Percentiles rank a stretch among this genome's conserved stretches.
Conservation (phyloP, 2,888 invertebrate genomes). For the Hydraecia micacea region DNA sequence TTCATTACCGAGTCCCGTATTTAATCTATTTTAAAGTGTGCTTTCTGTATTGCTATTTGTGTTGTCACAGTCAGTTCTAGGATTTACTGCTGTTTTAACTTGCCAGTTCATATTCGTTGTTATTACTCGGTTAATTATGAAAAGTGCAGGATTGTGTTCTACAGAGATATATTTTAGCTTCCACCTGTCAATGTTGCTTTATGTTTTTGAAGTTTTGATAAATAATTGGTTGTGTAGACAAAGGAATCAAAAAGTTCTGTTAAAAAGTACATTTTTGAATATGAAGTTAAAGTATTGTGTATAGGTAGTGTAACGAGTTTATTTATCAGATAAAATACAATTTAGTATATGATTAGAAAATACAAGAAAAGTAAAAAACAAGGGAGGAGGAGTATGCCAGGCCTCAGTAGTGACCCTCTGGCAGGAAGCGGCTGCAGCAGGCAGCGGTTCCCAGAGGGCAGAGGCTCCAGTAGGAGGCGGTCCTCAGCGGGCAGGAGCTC, state of each 20-base stretch:
- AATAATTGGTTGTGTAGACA: background rate
- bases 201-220: background rate
- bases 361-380: too few species aligned
- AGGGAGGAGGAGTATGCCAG: too few species aligned
- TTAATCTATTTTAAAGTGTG: background rate
- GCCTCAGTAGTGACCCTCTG: too few species aligned
- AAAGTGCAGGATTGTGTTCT: slow-evolving; percentile 37
- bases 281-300: too few species aligned
- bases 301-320: too few species aligned
- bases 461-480: too few species aligned
- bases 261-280: background rate
- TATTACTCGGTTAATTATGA: slow-evolving; percentile 55
- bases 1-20: background rate
- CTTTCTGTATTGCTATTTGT: slow-evolving; percentile 27
- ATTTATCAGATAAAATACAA: too few species aligned
- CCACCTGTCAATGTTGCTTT: background rate
- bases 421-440: too few species aligned
- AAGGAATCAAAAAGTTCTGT: background rate
- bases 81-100: slow-evolving; percentile 52
- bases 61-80: slow-evolving; percentile 23
- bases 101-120: slow-evolving; percentile 50
- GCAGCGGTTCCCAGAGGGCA: too few species aligned
- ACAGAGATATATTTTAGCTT: slow-evolving; percentile 11
- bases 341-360: too few species aligned
- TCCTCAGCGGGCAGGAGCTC: too few species aligned